These are phyloP conservation scores for Dyspetes luteomarginatus DNA, from an alignment of 2,888 invertebrate species.

Conservation along the genomic window DNA sequence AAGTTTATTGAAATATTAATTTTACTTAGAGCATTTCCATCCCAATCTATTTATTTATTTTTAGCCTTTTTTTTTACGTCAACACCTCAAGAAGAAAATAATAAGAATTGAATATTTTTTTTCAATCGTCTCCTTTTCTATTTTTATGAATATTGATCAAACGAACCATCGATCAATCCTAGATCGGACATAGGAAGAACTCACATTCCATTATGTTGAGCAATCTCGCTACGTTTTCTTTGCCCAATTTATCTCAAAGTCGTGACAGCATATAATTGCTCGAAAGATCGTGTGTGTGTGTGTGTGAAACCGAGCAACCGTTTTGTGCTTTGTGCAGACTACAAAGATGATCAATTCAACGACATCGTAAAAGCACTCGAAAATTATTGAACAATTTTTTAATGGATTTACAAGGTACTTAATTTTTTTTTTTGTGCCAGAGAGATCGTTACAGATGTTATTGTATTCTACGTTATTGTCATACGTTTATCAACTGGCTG, in stretches of 20 bases:
- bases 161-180: no score
- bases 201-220: no score
- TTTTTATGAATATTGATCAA: background rate
- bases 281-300: background rate
- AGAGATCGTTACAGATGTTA: background rate
- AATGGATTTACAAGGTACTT: background rate
- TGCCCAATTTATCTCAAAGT: background rate
- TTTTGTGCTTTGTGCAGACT: conserved; percentile 11
- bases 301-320: background rate
- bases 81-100: background rate
- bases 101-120: background rate
- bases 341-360: background rate
- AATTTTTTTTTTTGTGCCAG: background rate
- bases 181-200: no score
- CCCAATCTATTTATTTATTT: background rate
- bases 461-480: background rate
- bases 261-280: background rate
- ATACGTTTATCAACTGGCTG: background rate
- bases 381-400: background rate
- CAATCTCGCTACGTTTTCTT: no score
- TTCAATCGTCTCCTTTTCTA: background rate
- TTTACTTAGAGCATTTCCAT: background rate
- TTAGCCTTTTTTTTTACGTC: background rate
- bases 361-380: background rate
- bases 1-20: conserved; percentile 2